Evolutionary conservation across 1,140 invertebrate species (phyloP), one percentile per base, ranked within the genome.

Genomic region (Drosophila lowei): DNA sequence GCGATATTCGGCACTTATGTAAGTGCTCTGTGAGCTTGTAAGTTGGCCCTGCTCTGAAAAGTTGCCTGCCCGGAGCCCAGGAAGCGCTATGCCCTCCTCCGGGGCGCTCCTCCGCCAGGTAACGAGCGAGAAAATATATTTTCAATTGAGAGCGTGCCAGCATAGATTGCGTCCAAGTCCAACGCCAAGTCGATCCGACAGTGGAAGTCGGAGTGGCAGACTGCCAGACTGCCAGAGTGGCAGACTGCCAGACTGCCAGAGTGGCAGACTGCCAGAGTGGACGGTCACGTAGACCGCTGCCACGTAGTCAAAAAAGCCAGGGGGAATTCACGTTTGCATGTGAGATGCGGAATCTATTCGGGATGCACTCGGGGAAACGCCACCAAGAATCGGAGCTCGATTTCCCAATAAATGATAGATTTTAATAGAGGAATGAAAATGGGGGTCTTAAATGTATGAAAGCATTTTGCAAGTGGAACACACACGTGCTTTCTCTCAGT

Each of bases 121-220:
- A 47, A 38, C 11, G 11, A 34, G 8, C 34, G 5, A 13, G 34
- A 38, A 38, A 38, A 49, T 41, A 21, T 38, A 60, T 60, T 80
- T 81, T 77, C 78, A 77, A 72, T 77, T 48, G 57, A 46, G 47
- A 38, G 66, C 72, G 34, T 57, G 55, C 38, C 57, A 28, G 18
- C 15, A 15, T 16, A 44, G 15, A 15, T 16, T n/a, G 15, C 43
- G n/a, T 52, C 28, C 49, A 52, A 8, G 61, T 44, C 41, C 44
- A 58, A 34, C 50, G 23, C 15, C 38, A 41, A 28, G 23, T 50
- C 48, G 48, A 25, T 55, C 54, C 41, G 50, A 63, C 63, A 64
- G 59, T 44, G 43, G 13, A 60, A 65, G 59, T 49, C 59, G 49
- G 41, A 49, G 59, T 64, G 16, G 6, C 60, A 23, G 23, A 23